Conservation (phyloP, 2,113 vertebrate species). For the Cephalopterus ornatus region DNA sequence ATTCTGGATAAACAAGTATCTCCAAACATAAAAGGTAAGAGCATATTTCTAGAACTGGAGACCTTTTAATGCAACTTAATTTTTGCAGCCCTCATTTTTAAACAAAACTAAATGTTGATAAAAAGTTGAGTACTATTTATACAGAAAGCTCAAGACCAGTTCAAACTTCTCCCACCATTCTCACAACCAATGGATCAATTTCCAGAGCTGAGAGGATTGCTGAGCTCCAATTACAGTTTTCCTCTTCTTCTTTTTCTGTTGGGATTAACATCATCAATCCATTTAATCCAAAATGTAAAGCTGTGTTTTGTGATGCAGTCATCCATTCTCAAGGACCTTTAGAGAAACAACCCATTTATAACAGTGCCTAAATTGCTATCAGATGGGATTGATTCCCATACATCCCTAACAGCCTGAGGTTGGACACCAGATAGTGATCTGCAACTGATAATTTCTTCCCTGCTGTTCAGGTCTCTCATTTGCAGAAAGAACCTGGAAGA, state of each 20-base stretch:
- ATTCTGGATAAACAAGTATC: constrained; percentile 26
- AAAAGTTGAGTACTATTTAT: not conserved
- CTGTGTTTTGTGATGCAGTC: constrained; percentile 40
- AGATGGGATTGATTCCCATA: constrained; percentile 44
- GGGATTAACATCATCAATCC: constrained; percentile 41
- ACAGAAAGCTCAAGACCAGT: not conserved
- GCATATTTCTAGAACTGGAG: constrained; percentile 15
- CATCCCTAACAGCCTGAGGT: constrained; percentile 2
- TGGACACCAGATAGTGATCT: constrained; percentile 12
- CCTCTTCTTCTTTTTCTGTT: constrained; percentile 26
- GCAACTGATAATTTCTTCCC: constrained; percentile 20
- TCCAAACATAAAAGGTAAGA: constrained; percentile 18
- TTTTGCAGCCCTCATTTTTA: not conserved
- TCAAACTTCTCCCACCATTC: not conserved
- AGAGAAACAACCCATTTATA: constrained; percentile 54
- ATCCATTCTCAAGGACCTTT: constrained; percentile 48
- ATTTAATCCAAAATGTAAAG: constrained; percentile 58
- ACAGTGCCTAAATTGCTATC: constrained; percentile 43
- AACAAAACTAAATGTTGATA: not conserved
- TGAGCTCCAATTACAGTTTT: not conserved
- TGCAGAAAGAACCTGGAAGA: not conserved
- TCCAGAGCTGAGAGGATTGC: not conserved
- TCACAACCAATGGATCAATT: constrained; percentile 7
- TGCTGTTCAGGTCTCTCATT: not conserved
- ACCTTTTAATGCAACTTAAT: not conserved